These are phyloP conservation scores for Bergia puertoricense DNA, from an alignment of 92 coral and sea anemone species.

Conservation along the genomic window DNA sequence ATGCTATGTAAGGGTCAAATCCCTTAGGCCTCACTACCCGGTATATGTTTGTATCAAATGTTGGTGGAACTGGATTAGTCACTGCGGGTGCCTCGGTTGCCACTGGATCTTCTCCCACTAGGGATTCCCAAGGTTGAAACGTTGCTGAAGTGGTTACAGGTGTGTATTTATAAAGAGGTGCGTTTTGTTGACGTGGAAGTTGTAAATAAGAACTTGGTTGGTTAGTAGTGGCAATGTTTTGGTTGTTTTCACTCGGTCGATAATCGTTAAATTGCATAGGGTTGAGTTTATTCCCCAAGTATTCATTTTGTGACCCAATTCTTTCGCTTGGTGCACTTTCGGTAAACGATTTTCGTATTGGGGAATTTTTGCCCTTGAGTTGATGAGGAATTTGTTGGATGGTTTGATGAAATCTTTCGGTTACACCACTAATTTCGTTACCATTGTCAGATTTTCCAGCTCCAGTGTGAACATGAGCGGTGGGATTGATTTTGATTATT, in stretches of 20 bases:
- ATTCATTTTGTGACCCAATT: neutral
- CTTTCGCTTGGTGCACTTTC: slow-evolving; percentile 1
- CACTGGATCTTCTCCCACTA: slow-evolving; percentile 17
- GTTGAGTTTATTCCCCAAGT: neutral
- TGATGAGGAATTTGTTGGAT: slow-evolving; percentile 21
- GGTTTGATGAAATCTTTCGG: neutral
- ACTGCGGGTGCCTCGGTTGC: slow-evolving; percentile 7
- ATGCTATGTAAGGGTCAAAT: neutral
- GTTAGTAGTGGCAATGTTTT: neutral
- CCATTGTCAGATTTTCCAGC: slow-evolving; percentile 11
- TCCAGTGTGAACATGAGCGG: slow-evolving; percentile 50
- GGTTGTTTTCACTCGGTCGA: slow-evolving; percentile 13
- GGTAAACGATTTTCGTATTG: slow-evolving; percentile 9
- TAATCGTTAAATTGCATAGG: neutral
- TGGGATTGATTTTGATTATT: slow-evolving; percentile 66
- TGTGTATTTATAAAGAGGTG: neutral
- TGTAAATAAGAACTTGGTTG: neutral
- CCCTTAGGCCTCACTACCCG: neutral
- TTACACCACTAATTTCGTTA: neutral
- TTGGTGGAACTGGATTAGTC: neutral
- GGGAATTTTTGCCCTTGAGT: neutral
- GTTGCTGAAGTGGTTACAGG: slow-evolving; percentile 2
- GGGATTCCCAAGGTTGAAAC: slow-evolving; percentile 15
- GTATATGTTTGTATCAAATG: neutral
- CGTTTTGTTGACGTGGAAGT: neutral